Conservation (phyloP, 2,888 invertebrate species). For the Drosophila multiciliata region DNA sequence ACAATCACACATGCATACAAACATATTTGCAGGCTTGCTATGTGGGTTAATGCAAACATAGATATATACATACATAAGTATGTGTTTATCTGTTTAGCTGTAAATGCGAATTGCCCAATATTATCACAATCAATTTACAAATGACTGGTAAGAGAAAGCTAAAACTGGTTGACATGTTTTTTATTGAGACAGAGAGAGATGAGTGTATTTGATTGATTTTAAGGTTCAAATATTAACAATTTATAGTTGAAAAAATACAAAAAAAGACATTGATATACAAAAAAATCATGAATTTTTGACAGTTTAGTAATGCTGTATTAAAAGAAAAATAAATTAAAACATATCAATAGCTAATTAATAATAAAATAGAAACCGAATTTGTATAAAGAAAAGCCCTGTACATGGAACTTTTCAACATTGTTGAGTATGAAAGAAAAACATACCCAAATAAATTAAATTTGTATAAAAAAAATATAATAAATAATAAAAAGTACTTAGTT, state of each 20-base stretch:
- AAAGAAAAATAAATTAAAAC: not conserved
- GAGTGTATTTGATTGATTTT: not conserved
- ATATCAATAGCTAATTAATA: not conserved
- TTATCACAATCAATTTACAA: constrained; percentile 22
- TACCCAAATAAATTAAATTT: not conserved
- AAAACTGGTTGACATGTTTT: constrained; percentile 40
- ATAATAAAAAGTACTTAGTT: not conserved
- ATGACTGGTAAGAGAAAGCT: constrained; percentile 47
- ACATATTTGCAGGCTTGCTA: not conserved
- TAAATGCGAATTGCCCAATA: constrained; percentile 12
- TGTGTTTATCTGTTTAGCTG: constrained; percentile 1
- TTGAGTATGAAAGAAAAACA: not conserved
- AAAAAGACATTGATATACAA: not conserved
- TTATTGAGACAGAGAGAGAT: not conserved
- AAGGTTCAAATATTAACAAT: not conserved
- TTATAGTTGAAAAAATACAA: not conserved
- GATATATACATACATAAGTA: not conserved
- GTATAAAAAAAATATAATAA: not conserved
- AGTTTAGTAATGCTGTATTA: not conserved
- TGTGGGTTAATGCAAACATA: not conserved
- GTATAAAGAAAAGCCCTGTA: not conserved
- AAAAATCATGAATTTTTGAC: not conserved
- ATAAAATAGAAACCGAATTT: not conserved
- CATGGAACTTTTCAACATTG: not conserved
- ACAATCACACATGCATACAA: not conserved